Conservation (phyloP, 1,140 invertebrate genomes). For the Nasonia longicornis region DNA sequence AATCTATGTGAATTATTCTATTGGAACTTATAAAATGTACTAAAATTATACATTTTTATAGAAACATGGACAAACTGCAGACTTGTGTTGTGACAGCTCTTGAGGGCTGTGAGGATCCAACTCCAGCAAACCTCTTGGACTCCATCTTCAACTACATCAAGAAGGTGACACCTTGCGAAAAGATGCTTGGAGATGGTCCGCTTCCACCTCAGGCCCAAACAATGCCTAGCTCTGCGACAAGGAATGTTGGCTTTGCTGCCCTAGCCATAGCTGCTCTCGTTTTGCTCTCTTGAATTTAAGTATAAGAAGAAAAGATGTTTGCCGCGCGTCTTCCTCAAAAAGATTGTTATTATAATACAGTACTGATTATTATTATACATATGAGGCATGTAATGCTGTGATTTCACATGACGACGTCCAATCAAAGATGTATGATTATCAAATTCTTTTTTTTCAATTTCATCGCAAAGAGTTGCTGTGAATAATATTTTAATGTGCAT, state of each 20-base stretch:
- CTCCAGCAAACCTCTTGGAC: slow-evolving; percentile 83
- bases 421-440: background rate
- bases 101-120: slow-evolving; percentile 78
- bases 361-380: background rate
- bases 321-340: background rate
- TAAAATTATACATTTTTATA: slow-evolving; percentile 57
- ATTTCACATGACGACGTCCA: background rate
- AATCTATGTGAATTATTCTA: background rate
- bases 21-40: background rate
- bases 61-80: slow-evolving; percentile 74
- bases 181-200: slow-evolving; percentile 53
- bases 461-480: background rate
- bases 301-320: background rate
- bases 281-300: background rate
- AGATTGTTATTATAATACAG: background rate
- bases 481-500: background rate
- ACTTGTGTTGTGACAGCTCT: slow-evolving; percentile 75
- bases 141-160: slow-evolving; percentile 80
- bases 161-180: slow-evolving; percentile 77
- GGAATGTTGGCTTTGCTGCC: background rate
- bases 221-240: background rate
- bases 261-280: background rate
- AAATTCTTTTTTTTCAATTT: too few species aligned
- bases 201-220: slow-evolving; percentile 9
- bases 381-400: background rate